Evolutionary conservation across 2,888 invertebrate species (phyloP).

Genomic region (Bellardia pandia): DNA sequence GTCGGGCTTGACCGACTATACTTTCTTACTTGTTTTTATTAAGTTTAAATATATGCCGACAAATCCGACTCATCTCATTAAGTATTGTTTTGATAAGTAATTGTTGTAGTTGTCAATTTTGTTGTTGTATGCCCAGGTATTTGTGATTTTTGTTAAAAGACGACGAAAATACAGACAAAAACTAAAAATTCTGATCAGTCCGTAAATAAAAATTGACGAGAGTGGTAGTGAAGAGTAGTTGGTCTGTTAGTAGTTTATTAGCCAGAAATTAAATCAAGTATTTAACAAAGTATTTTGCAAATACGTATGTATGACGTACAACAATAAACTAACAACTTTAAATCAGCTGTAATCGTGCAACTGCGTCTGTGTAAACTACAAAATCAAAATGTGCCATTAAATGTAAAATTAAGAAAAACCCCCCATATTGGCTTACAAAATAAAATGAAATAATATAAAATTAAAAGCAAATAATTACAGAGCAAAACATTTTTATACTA

Average conservation of each 20-base stretch:
- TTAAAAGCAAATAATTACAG: not conserved
- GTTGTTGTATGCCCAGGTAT: not conserved
- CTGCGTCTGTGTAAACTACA: not conserved
- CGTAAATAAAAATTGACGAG: conserved; percentile 13
- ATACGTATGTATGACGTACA: not conserved
- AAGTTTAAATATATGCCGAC: not conserved
- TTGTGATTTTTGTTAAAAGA: not conserved
- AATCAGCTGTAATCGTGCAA: not conserved
- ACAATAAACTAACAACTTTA: not conserved
- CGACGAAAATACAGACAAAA: not conserved
- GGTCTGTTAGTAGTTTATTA: not conserved
- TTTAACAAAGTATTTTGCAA: not conserved
- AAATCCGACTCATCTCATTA: not conserved
- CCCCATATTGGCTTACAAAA: not conserved
- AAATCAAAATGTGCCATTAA: not conserved
- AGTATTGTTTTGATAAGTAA: not conserved
- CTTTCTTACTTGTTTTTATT: not conserved
- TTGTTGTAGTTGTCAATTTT: not conserved
- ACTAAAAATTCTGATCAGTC: conserved; percentile 41
- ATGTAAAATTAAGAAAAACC: conserved; percentile 13
- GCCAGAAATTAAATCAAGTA: not conserved
- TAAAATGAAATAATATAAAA: not conserved
- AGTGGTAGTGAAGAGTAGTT: conserved; percentile 3
- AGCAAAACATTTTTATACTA: not conserved
- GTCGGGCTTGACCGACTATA: no score